Conservation (phyloP, 2,797 vertebrate genomes). For the Limnodromus scolopaceus region DNA sequence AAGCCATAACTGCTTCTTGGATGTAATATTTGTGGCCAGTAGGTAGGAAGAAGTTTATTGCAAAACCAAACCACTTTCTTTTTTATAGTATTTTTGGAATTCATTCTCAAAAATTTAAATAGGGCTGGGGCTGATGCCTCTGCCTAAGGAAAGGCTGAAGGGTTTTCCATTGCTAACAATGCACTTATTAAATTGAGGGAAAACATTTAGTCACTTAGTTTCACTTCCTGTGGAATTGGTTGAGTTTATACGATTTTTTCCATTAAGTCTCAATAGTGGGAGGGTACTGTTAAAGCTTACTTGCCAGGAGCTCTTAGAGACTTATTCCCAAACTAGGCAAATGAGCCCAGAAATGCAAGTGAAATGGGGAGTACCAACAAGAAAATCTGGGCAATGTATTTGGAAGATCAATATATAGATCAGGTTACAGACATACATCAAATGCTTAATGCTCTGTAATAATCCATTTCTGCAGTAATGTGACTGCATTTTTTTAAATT, state of each 20-base stretch:
- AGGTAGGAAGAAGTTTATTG: background rate
- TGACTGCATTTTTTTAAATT: fast-evolving
- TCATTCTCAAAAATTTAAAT: background rate
- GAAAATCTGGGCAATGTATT: background rate
- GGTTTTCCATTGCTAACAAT: background rate
- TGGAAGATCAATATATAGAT: background rate
- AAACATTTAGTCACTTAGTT: background rate
- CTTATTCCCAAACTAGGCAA: background rate
- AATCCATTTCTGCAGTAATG: background rate
- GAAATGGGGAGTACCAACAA: background rate
- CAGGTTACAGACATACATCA: background rate
- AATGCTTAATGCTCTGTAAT: background rate
- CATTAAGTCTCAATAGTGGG: background rate
- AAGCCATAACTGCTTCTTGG: background rate
- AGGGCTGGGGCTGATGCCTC: background rate
- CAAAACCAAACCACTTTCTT: background rate
- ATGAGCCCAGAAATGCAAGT: background rate
- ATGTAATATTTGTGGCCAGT: background rate
- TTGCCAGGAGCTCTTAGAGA: background rate
- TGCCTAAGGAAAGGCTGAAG: background rate
- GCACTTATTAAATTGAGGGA: background rate
- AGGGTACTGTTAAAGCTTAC: background rate
- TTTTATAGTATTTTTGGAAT: background rate
- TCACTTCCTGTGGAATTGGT: background rate
- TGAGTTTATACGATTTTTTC: background rate